Conservation (phyloP, 2,113 vertebrate species). For the Chelonoidis abingdonii region DNA sequence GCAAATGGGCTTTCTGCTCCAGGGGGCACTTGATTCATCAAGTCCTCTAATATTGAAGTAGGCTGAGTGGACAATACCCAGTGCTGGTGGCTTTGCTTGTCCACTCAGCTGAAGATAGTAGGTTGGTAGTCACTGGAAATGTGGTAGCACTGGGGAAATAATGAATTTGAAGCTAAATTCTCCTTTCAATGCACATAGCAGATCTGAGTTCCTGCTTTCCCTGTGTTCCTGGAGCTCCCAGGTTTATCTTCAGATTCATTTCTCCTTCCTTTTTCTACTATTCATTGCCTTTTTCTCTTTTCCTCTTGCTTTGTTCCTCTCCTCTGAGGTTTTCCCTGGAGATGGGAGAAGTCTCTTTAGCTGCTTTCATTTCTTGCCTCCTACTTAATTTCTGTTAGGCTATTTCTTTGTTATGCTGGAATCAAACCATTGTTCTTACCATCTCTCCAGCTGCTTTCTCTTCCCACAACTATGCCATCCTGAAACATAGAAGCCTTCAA, state of each 20-base stretch:
- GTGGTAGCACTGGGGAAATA: not conserved
- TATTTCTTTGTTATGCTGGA: not conserved
- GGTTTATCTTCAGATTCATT: conserved; percentile 34
- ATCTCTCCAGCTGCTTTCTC: conserved; percentile 42
- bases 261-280: conserved; percentile 46
- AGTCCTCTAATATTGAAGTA: not conserved
- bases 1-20: not conserved
- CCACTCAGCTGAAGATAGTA: accelerated
- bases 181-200: not conserved
- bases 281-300: not conserved
- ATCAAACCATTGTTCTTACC: conserved; percentile 40
- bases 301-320: not conserved
- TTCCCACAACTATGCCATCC: conserved; percentile 51
- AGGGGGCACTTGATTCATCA: not conserved
- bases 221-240: not conserved
- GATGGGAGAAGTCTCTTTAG: not conserved
- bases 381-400: conserved; percentile 31
- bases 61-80: not conserved
- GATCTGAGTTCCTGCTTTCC: conserved; percentile 7
- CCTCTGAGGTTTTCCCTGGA: conserved; percentile 45
- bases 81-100: not conserved
- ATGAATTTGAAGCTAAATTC: not conserved
- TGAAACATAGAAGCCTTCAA: conserved; percentile 12
- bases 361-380: conserved; percentile 37
- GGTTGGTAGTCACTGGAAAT: accelerated